A percentile compares a stretch with the other conserved stretches of the same genome.
Evolutionary conservation across 2,888 invertebrate genomes (phyloP).

Genomic region (Adela reaumurella): DNA sequence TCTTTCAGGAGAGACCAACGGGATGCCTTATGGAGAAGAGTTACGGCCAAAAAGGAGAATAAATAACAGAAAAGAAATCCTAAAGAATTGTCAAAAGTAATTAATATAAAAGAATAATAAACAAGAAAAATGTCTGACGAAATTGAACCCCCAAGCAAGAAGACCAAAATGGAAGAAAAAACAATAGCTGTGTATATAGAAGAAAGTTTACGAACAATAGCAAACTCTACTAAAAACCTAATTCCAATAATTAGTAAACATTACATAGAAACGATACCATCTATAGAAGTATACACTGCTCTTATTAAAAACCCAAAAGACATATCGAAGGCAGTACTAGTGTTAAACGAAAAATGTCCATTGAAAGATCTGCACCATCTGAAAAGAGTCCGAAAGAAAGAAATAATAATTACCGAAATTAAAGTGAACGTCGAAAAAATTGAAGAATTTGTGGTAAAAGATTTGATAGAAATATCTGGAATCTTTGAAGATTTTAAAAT

Average conservation of each 20-base stretch:
- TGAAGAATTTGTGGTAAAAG: slow-evolving; percentile 30
- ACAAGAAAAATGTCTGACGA: background rate
- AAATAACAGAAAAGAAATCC: background rate
- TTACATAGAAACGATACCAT: slow-evolving; percentile 37
- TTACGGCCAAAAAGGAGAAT: background rate
- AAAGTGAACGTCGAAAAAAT: slow-evolving; percentile 25
- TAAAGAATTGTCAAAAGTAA: background rate
- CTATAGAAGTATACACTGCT: slow-evolving; percentile 59
- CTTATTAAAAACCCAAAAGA: slow-evolving; percentile 57
- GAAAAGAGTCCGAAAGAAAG: slow-evolving; percentile 64
- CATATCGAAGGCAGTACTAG: slow-evolving; percentile 59
- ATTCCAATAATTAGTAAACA: slow-evolving; percentile 56
- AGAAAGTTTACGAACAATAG: slow-evolving; percentile 20
- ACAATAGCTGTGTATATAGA: slow-evolving; percentile 15
- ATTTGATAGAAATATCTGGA: slow-evolving; percentile 43
- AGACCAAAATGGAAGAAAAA: background rate
- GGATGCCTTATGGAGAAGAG: background rate
- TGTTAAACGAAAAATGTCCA: slow-evolving; percentile 57
- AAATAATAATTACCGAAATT: slow-evolving; percentile 52
- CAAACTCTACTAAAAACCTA: slow-evolving; percentile 22
- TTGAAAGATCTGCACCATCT: slow-evolving; percentile 64
- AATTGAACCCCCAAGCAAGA: background rate
- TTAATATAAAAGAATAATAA: background rate
- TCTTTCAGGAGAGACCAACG: no score
- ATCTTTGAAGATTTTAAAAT: slow-evolving; percentile 50